Evolutionary conservation across 2,113 vertebrate species (phyloP), one percentile per base, ranked within the genome.

Genomic region (Jacana jacana): DNA sequence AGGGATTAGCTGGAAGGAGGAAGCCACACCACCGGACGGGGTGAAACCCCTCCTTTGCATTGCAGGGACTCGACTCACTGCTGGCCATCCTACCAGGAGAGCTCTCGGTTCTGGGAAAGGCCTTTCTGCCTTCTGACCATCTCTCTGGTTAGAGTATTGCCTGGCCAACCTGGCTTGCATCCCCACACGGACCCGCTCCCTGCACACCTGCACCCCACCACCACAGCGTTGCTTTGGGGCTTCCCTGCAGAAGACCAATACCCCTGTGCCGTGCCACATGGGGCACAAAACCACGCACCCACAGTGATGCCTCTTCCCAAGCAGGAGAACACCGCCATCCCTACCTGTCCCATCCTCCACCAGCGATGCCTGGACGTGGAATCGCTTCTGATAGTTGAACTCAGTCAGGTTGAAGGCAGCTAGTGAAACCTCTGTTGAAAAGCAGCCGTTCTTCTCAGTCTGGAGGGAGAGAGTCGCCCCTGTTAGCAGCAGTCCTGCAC

Each of bases 341-440:
- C n/a, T 25, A 96, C 94, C 96, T 75, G 96, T 96, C 40, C 92
- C 96, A 18, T 95, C 85, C 65, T 96, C 96, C 81, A 91, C 88
- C 78, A 96, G 81, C 0, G 25, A 85, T 1, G 85, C 96, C 37
- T 78, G 2, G 2, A 95, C 75, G 54, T 71, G 16, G 2, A 95
- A 1, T 10, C 31, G 2, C 13, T n/a, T 49, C 31, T 5, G 1
- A 0, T 4, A 1, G 4, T 0, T 2, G 5, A 0, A 4, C 6
- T 3, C 1, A 17, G 5, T 15, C n/a, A 23, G 1, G 1, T 39
- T 18, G 25, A 87, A 91, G 70, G 18, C 31, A 37, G 46, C 2
- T 57, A 79, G 10, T 0, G 4, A 57, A 52, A 89, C 28, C 51
- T 95, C 88, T 23, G 60, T 79, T 28, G 88, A 91, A 63, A 94